phyloP scores from a whole-genome alignment of 1,140 invertebrate species.

The Meteorus sp. region DNA sequence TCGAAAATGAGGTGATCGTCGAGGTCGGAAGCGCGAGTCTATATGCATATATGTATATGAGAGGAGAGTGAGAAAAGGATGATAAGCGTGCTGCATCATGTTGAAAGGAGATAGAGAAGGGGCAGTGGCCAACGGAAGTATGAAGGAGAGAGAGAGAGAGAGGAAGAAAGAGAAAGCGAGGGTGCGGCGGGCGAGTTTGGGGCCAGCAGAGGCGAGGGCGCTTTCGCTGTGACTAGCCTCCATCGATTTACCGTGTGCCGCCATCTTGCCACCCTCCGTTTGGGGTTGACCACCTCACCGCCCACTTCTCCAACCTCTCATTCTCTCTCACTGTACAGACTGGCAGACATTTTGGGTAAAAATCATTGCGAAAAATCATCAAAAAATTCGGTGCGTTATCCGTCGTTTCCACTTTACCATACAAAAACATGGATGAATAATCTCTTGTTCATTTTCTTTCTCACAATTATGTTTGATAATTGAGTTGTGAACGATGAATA shows the following conservation, averaged over 20 bases:
- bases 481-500: too few species aligned
- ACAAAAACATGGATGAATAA: too few species aligned
- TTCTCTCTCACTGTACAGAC: too few species aligned
- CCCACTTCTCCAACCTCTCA: conserved; percentile 27
- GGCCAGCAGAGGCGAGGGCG: conserved; percentile 46
- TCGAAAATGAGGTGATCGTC: conserved; percentile 50
- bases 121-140: conserved; percentile 2
- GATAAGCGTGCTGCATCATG: too few species aligned
- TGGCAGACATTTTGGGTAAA: conserved; percentile 57
- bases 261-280: conserved; percentile 55
- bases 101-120: not conserved
- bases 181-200: conserved; percentile 27
- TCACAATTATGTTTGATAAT: too few species aligned
- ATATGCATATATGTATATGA: not conserved
- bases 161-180: conserved; percentile 12
- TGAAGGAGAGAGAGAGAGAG: conserved; percentile 12
- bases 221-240: conserved; percentile 55
- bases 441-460: too few species aligned
- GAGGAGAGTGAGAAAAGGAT: conserved; percentile 35
- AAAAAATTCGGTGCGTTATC: too few species aligned
- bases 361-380: conserved; percentile 54
- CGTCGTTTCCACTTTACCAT: too few species aligned
- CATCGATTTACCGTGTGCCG: conserved; percentile 56
- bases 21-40: conserved; percentile 25
- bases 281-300: conserved; percentile 38